phyloP scores from a whole-genome alignment of 2,113 vertebrate species.

The Hystrix cristata region DNA sequence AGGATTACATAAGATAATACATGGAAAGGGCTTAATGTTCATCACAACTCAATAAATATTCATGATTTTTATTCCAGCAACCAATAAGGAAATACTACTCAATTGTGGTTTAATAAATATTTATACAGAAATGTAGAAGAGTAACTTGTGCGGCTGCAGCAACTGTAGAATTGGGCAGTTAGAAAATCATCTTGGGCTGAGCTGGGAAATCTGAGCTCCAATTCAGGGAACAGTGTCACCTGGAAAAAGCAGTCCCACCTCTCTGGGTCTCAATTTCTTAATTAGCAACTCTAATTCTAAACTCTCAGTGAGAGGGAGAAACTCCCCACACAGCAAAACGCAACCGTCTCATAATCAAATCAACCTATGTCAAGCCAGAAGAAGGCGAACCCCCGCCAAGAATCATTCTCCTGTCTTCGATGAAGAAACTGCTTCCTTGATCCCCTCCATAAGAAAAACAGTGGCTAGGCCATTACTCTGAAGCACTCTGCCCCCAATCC shows the following conservation, averaged over 20 bases:
- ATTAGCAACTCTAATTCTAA: constrained; percentile 16
- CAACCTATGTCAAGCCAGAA: not conserved
- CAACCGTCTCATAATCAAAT: not conserved
- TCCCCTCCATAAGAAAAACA: not conserved
- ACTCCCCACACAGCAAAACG: not conserved
- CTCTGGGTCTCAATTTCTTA: not conserved
- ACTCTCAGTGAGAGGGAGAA: not conserved
- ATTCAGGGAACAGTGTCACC: not conserved
- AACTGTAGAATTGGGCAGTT: no score
- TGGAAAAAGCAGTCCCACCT: not conserved
- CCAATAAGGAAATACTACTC: not conserved
- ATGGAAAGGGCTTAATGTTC: not conserved
- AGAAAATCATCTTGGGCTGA: not conserved
- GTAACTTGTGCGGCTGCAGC: not conserved
- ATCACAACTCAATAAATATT: constrained; percentile 47
- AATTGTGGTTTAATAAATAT: not conserved
- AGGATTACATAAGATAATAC: not conserved
- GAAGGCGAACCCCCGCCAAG: not conserved
- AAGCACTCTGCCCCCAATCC: constrained; percentile 21
- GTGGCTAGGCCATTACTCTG: not conserved
- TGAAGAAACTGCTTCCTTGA: not conserved
- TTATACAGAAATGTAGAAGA: constrained; percentile 13
- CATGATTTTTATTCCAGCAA: constrained; percentile 7
- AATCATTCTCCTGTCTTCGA: not conserved
- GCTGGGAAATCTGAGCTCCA: not conserved